A percentile compares a stretch with the other conserved stretches of the same genome.
phyloP scores from a whole-genome alignment of 2,797 vertebrate genomes.

The Loriculus beryllinus region DNA sequence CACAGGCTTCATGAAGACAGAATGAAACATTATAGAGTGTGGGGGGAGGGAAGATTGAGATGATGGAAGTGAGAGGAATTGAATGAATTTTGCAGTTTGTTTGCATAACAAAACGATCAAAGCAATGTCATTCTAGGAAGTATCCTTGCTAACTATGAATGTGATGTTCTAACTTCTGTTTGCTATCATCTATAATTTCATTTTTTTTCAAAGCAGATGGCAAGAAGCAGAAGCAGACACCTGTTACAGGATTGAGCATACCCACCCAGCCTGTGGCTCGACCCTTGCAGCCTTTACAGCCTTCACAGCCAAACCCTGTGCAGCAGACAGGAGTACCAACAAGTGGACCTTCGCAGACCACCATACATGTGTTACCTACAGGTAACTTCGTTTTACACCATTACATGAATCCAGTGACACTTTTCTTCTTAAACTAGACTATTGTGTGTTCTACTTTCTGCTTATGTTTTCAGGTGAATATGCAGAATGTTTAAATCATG shows the following conservation, averaged over 20 bases:
- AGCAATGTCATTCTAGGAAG: neutral
- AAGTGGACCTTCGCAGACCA: constrained; percentile 75
- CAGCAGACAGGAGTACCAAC: constrained; percentile 74
- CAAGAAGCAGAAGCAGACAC: constrained; percentile 70
- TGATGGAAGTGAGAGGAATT: neutral
- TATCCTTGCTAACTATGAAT: neutral
- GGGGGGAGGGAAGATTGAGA: fast-evolving
- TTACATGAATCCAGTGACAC: neutral
- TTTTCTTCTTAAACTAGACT: neutral
- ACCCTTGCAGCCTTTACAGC: constrained; percentile 66
- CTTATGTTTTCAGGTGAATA: neutral
- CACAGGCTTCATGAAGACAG: neutral
- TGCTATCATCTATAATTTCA: neutral
- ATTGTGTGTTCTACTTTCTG: neutral
- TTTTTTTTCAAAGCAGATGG: constrained; percentile 58
- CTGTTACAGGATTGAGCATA: constrained; percentile 31
- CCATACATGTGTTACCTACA: constrained; percentile 78
- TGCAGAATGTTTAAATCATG: neutral
- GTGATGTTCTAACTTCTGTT: neutral
- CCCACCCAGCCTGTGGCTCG: constrained; percentile 67
- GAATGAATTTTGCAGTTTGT: neutral
- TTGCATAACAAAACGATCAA: neutral
- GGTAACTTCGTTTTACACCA: constrained; percentile 53
- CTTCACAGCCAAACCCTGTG: constrained; percentile 61
- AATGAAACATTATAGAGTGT: neutral